Conservation (phyloP, 37 sponge, comb jelly and placozoan species). For the Axinella damicornis region DNA sequence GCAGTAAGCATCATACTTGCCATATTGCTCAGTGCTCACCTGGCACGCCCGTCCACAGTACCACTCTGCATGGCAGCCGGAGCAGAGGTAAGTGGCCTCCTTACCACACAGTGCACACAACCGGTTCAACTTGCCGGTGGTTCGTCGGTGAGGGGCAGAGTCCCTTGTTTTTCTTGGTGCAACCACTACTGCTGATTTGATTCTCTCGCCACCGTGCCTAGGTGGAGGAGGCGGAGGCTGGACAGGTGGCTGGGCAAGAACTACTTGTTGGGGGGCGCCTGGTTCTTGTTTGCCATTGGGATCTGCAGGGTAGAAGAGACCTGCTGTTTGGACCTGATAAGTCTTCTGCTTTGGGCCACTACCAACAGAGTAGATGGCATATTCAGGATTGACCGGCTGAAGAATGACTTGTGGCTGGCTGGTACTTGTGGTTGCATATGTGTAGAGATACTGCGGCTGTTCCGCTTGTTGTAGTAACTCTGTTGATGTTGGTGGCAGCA, state of each 20-base stretch:
- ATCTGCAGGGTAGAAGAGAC: neutral
- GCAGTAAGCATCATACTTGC: too few species aligned
- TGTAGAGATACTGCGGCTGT: neutral
- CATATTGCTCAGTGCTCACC: conserved; percentile 60
- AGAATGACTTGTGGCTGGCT: neutral
- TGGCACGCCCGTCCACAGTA: conserved; percentile 90
- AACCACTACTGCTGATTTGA: too few species aligned
- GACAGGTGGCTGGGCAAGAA: too few species aligned
- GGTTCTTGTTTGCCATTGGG: neutral
- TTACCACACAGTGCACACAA: conserved; percentile 67
- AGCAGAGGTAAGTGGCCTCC: conserved; percentile 86
- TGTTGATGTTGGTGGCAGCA: neutral
- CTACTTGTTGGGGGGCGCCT: too few species aligned
- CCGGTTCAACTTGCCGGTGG: neutral
- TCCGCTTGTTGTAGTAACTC: too few species aligned
- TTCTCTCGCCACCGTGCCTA: too few species aligned
- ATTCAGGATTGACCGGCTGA: neutral
- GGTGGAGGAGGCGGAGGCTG: too few species aligned
- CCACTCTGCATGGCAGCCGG: conserved; percentile 88
- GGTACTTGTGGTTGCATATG: neutral
- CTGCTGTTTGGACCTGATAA: neutral
- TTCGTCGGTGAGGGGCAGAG: neutral
- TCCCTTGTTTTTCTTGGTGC: too few species aligned
- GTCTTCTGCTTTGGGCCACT: neutral
- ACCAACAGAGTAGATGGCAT: neutral